Evolutionary conservation across 2,113 vertebrate genomes (phyloP), one percentile per base, ranked within the genome.

Genomic region (Mobula hypostoma): DNA sequence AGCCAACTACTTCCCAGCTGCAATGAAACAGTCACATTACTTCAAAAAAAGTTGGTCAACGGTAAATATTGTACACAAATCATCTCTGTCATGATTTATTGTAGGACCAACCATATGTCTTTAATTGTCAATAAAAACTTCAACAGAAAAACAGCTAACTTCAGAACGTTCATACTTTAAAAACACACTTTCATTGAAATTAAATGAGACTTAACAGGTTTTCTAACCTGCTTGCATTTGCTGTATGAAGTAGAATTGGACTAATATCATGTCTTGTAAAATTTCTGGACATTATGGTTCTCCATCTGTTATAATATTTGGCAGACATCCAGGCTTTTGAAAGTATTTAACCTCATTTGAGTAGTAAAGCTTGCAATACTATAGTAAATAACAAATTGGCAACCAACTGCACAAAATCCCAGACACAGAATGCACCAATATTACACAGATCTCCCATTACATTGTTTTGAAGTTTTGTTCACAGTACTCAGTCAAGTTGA

Each of bases 281-380:
- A 32, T 66, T 63, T 90, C 85, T 66, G 85, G 29, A 32, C 85
- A 90, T 32, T n/a, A 68, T 7, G n/a, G 29, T 1, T 21, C 36
- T 58, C 27, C 56, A 87, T 87, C 29, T 87, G 83, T 87, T 61
- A 19, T 83, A 83, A 83, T 83, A 83, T 24, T 66, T 90, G 85
- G 58, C 29, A 32, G 29, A 19, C 61, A 68, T 68, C n/a, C 85
- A 90, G 21, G 29, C 2, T n/a, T 90, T 66, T 7, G 5, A 68
- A 5, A 90, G 17, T 58, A 90, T 19, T n/a, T 90, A 88, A 68
- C 63, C 58, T n/a, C 61, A 36, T 90, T 90, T 90, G 85, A 32
- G n/a, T n/a, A 63, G 12, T 88, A 14, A 88, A 88, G 61, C 29
- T 66, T 12, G 66, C 6, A 8, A 88, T n/a, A 15, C 29, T 36